Evolutionary conservation across 2,113 vertebrate genomes (phyloP), one percentile per base, ranked within the genome.

Genomic region (Lutjanus erythropterus): DNA sequence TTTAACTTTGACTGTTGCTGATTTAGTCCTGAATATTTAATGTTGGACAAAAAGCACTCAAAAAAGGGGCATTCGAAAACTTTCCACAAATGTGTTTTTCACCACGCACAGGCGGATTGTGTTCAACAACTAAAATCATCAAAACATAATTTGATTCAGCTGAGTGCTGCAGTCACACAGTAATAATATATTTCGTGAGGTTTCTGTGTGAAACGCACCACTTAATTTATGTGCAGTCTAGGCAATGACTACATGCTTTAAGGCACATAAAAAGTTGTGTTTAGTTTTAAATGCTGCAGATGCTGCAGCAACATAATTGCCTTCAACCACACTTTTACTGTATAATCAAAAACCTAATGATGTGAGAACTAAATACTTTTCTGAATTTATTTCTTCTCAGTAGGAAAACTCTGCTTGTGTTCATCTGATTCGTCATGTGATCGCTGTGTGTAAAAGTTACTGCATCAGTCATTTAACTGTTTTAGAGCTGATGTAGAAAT

Each of bases 291-390:
- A 84, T 61, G 29, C 46, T 66, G 37, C 60, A 46, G 53, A 31
- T 39, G 39, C 71, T 75, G 2, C 23, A 3, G 41, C 25, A 64
- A 18, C 27, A 61, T 62, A 71, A 69, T 52, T 31, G n/a, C 49
- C 33, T 47, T 50, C 21, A 33, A n/a, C 29, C 44, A 74, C 10
- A 1, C 15, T 73, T 73, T 42, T 8, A 65, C 64, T 60, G 79
- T 67, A 50, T 65, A 66, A 81, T 84, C 44, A 78, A 49, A 78
- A 66, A 83, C 27, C 19, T 49, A 6, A 78, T 79, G 78, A 65
- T 58, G 75, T 9, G 75, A 82, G 50, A 65, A 27, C 61, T 19
- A 47, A 71, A 81, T 60, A 66, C 64, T 71, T 74, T 10, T 78
- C 39, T 49, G 19, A 50, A 75, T 71, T 19, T 33, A 62, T 77